Conservation (phyloP, 2,113 vertebrate species). For the Agelaius tricolor region DNA sequence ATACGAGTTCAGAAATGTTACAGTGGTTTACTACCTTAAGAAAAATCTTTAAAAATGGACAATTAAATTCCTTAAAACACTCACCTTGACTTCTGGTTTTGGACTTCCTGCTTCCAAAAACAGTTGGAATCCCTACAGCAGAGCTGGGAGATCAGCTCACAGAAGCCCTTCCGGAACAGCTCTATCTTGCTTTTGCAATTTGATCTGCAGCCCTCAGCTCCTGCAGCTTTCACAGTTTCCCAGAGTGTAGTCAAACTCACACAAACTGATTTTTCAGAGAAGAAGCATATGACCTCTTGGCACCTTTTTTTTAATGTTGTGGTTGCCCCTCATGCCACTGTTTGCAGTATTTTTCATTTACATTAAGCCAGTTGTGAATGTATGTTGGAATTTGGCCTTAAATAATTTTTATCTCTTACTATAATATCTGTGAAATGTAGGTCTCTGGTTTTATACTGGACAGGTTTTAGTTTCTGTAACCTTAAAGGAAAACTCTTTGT, state of each 20-base stretch:
- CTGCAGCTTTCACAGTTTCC: not conserved
- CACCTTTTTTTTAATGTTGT: not conserved
- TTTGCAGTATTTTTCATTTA: not conserved
- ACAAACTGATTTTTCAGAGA: not conserved
- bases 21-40: not conserved
- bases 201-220: not conserved
- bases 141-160: not conserved
- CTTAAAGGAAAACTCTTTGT: not conserved
- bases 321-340: not conserved
- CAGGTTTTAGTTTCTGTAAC: not conserved
- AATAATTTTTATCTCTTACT: not conserved
- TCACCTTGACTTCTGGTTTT: not conserved
- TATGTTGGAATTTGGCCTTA: slow-evolving; percentile 52
- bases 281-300: not conserved
- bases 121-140: not conserved
- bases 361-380: slow-evolving; percentile 24
- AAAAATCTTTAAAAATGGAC: not conserved
- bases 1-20: not conserved
- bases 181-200: not conserved
- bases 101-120: not conserved
- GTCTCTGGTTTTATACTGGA: not conserved
- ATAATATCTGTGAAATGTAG: not conserved
- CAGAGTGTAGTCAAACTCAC: not conserved
- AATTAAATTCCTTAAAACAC: not conserved
- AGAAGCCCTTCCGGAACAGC: not conserved